These are phyloP conservation scores for Gila orcuttii DNA, from an alignment of 2,113 vertebrate genomes.

Conservation along the genomic window DNA sequence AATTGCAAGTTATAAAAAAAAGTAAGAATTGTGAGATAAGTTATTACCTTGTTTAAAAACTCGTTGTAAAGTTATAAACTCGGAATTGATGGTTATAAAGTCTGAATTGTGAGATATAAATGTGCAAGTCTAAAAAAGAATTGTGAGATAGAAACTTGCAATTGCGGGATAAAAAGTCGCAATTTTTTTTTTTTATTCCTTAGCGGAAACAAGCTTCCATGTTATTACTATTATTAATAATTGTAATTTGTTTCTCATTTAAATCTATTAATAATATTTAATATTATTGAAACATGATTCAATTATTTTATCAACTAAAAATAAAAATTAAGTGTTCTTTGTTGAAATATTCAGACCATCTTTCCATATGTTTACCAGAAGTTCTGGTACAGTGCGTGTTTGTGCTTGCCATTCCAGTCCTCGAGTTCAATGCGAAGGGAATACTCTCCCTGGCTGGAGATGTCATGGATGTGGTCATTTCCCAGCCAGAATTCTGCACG, in stretches of 20 bases:
- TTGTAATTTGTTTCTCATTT: background rate
- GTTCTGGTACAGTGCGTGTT: slow-evolving; percentile 82
- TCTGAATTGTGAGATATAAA: too few species aligned
- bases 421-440: slow-evolving; percentile 84
- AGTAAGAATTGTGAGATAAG: too few species aligned
- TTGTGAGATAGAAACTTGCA: too few species aligned
- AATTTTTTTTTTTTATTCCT: too few species aligned
- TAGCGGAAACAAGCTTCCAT: too few species aligned
- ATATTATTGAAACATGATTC: background rate
- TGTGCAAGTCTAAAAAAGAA: too few species aligned
- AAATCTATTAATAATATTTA: background rate
- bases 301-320: background rate
- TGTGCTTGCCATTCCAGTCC: slow-evolving; percentile 85
- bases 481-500: slow-evolving; percentile 86
- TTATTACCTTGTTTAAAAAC: too few species aligned
- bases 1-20: too few species aligned
- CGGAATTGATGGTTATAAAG: too few species aligned
- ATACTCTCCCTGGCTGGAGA: slow-evolving; percentile 83
- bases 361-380: slow-evolving; percentile 77
- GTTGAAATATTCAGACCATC: background rate
- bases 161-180: too few species aligned
- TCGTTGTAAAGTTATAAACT: too few species aligned
- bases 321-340: background rate
- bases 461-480: slow-evolving; percentile 83
- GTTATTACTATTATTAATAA: background rate